These are phyloP conservation scores for Anguilla pacifica DNA, from an alignment of 2,797 vertebrate species.

Conservation along the genomic window DNA sequence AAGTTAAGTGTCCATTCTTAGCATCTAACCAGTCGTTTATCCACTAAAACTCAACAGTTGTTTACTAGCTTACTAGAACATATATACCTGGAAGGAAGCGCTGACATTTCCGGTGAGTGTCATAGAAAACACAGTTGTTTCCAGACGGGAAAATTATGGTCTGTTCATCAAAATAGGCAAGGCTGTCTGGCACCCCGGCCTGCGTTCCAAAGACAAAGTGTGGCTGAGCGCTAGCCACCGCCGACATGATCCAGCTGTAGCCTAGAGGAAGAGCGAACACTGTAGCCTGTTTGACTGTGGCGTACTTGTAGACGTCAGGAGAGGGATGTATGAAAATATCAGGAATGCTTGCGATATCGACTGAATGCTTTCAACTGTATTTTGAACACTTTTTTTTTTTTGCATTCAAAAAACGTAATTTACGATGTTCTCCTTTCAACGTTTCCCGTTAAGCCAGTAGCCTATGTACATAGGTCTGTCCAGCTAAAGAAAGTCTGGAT, in stretches of 20 bases:
- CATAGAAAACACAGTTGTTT: slow-evolving; percentile 83
- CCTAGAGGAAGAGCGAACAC: background rate
- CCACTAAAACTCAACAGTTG: background rate
- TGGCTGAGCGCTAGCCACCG: slow-evolving; percentile 58
- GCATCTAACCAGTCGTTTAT: background rate
- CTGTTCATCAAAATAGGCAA: slow-evolving; percentile 85
- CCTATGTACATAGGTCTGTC: too few species aligned
- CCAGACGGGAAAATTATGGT: slow-evolving; percentile 84
- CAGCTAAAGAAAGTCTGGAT: too few species aligned
- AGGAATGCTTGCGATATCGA: too few species aligned
- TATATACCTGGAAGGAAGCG: slow-evolving; percentile 85
- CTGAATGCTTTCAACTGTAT: too few species aligned
- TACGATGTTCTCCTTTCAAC: too few species aligned
- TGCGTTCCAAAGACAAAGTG: slow-evolving; percentile 82
- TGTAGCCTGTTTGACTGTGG: background rate
- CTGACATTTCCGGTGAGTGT: slow-evolving; percentile 80
- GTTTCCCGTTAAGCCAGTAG: too few species aligned
- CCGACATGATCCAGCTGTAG: slow-evolving; percentile 51
- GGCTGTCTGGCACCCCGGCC: slow-evolving; percentile 77
- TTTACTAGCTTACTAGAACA: background rate
- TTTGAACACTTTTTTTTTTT: too few species aligned
- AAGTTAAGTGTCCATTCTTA: background rate
- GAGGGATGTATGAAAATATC: too few species aligned
- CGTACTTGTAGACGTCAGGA: too few species aligned
- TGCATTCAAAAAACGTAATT: too few species aligned